phyloP scores from a whole-genome alignment of 2,888 invertebrate genomes.

The Dinocampus coccinellae region DNA sequence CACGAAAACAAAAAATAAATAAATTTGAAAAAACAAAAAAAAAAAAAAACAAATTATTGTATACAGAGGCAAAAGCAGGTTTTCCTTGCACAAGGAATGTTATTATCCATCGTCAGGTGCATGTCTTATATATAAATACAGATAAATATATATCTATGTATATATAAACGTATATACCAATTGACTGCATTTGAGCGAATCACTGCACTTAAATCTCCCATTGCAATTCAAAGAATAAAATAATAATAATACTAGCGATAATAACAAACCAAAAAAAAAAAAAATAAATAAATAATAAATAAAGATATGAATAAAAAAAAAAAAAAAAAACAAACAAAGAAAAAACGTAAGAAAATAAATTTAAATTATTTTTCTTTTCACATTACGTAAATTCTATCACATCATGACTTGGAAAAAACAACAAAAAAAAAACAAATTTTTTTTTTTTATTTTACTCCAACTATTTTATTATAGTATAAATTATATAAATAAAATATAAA shows the following conservation, averaged over 20 bases:
- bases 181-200: not conserved
- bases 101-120: slow-evolving; percentile 18
- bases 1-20: not conserved
- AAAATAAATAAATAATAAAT: no score
- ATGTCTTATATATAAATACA: not conserved
- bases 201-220: not conserved
- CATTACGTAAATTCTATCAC: not conserved
- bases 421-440: no score
- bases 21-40: not conserved
- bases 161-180: not conserved
- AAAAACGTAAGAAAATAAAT: not conserved
- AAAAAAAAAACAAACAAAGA: slow-evolving; percentile 1
- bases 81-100: slow-evolving; percentile 14
- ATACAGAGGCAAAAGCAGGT: slow-evolving; percentile 26
- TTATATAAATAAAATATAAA: not conserved
- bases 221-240: not conserved
- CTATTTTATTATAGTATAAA: not conserved
- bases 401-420: not conserved
- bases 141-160: not conserved
- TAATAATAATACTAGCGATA: no score
- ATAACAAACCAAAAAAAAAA: no score
- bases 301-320: no score
- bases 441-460: no score
- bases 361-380: not conserved
- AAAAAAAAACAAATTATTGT: slow-evolving; percentile 12